Evolutionary conservation across 2,797 vertebrate genomes (phyloP), one percentile per base, ranked within the genome.

Genomic region (Scomberomorus guttatus): DNA sequence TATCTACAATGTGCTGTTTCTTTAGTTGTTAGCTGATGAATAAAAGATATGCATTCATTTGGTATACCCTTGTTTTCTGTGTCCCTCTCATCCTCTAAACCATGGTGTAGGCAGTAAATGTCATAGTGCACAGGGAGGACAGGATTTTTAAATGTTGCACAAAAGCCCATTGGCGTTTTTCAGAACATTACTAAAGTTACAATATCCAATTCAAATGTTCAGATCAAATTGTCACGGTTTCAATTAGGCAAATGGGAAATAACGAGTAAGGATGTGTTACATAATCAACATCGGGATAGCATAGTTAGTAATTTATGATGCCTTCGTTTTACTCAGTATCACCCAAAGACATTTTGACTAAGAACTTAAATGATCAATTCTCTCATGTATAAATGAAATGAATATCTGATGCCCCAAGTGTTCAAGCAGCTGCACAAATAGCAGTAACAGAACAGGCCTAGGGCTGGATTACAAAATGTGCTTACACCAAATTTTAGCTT

Each of bases 11-110:
- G 85, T 93, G 90, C 87, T 90, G 90, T 94, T 91, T 90, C 88
- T 92, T 90, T 90, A 90, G 90, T 88, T 84, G 90, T 91, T 89
- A 91, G 84, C 76, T 89, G 80, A 91, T 93, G 89, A 95, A 94
- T 95, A 94, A 94, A 95, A 92, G 46, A 94, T 92, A 87, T 93
- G 93, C 90, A 93, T 93, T 92, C 62, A 92, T 93, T 92, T 89
- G 77, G 84, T 75, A 85, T 75, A 83, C 72, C 73, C 60, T 82
- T 76, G 79, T 85, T 78, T 50, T 90, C 75, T 91, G 80, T 90
- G 77, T 90, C 91, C 77, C 54, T 85, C 18, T 86, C 61, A 58
- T 71, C 60, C 56, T 85, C 46, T 56, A 55, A 83, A 71, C 71
- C 57, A 37, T 68, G 61, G 55, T 70, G 52, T 70, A 71, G 83